Evolutionary conservation across 2,888 invertebrate genomes (phyloP), one percentile per base, ranked within the genome.

Genomic region (Diabrotica balteata): DNA sequence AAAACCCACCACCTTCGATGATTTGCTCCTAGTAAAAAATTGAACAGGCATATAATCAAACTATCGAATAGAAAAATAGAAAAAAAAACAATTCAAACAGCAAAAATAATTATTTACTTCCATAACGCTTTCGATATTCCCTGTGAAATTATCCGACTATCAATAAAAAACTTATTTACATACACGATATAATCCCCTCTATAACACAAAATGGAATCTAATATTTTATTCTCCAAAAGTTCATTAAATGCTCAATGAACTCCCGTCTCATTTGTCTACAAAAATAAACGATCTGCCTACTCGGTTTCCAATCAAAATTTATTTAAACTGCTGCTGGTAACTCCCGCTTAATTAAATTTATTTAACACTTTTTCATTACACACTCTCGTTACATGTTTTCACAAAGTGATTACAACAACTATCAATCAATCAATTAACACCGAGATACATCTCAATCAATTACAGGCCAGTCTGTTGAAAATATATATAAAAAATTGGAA

Each of bases 351-450:
- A 47, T 47, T 47, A 47, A 47, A 47, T 47, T 47, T 3, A 47
- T 47, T 47, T 47, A 47, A 47, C 47, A 47, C 47, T 8, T 47
- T 47, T 47, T 47, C 17, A 7, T 57, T 45, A 11, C 7, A 57
- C 43, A 45, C 11, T 7, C 45, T 45, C 55, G 55, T 55, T 53
- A 55, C 55, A 7, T 44, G 55, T 55, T 55, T 55, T 55, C 8
- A 43, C 43, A 55, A 43, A 44, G 11, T n/a, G 44, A 55, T 44
- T 55, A 55, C 44, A 55, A 10, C 54, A n/a, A 55, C 55, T 55
- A 55, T 55, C 45, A 45, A 55, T 55, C 45, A 55, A 44, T 55
- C 55, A 17, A 45, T 55, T 55, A 55, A 55, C 55, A 55, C 55
- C 17, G 8, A 11, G 9, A 2, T 43, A 55, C 7, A 55, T 55